A percentile compares a stretch with the other conserved stretches of the same genome.
Conservation (phyloP, 53 echinoderm and acorn worm genomes). For the Apostichopus leukothele region DNA sequence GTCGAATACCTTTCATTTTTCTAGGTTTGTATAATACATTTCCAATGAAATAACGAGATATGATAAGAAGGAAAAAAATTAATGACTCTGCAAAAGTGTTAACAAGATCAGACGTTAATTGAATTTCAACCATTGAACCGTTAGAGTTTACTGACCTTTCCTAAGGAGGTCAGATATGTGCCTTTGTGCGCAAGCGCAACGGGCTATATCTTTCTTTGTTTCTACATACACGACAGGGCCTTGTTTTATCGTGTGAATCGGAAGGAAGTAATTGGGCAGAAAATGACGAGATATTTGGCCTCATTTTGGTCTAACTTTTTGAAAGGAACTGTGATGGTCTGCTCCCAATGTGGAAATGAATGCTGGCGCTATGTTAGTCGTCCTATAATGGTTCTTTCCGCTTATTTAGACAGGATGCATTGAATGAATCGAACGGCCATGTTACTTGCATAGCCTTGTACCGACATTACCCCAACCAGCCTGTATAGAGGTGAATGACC, state of each 20-base stretch:
- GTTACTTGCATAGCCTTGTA: background rate
- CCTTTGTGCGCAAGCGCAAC: constrained; percentile 17
- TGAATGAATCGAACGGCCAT: background rate
- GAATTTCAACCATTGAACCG: background rate
- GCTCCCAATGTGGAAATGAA: constrained; percentile 15
- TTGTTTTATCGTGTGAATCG: constrained; percentile 20
- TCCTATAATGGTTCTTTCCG: constrained; percentile 39
- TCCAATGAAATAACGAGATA: background rate
- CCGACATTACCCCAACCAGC: background rate
- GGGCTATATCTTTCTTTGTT: background rate
- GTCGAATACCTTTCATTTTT: background rate
- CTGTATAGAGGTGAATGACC: constrained; percentile 13
- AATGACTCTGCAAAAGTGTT: no score
- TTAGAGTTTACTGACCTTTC: constrained; percentile 31
- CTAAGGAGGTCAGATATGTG: constrained; percentile 9
- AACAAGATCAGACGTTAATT: no score
- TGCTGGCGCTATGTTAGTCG: constrained; percentile 34
- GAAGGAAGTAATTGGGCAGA: constrained; percentile 14
- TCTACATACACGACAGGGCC: background rate
- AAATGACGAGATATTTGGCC: constrained; percentile 36
- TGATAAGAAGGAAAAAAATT: no score
- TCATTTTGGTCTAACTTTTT: constrained; percentile 37
- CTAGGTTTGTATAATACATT: background rate
- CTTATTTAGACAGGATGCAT: background rate
- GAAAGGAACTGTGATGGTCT: constrained; percentile 39